Conservation (phyloP, 2,797 vertebrate genomes). For the Synaphobranchus kaupii region DNA sequence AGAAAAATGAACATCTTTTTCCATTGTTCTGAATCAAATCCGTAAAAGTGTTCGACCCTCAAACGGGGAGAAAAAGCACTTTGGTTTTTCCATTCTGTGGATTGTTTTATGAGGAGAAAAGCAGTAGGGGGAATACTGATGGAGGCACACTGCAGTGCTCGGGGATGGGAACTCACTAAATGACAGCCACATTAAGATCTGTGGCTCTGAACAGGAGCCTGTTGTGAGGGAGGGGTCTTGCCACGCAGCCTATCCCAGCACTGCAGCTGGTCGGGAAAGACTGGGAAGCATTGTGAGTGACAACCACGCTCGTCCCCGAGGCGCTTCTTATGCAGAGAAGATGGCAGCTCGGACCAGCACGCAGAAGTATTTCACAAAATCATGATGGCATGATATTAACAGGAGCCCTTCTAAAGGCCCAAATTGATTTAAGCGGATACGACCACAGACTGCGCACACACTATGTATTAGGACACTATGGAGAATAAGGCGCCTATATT, state of each 20-base stretch:
- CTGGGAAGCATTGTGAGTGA: slow-evolving; percentile 48
- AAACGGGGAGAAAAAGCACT: not conserved
- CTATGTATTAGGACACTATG: not conserved
- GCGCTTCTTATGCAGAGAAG: slow-evolving; percentile 35
- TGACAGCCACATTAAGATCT: slow-evolving; percentile 34
- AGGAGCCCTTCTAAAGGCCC: not conserved
- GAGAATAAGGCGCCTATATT: not conserved
- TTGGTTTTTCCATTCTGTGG: not conserved
- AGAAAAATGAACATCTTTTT: not conserved
- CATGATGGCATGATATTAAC: not conserved
- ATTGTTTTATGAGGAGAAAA: slow-evolving; percentile 8
- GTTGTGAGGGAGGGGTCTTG: slow-evolving; percentile 48
- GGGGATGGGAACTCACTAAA: slow-evolving; percentile 32
- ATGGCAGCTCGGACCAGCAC: slow-evolving; percentile 43
- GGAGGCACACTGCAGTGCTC: slow-evolving; percentile 11
- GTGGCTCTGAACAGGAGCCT: slow-evolving; percentile 55
- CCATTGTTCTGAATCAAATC: not conserved
- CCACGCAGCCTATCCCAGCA: slow-evolving; percentile 35
- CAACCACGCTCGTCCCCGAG: slow-evolving; percentile 25
- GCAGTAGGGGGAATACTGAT: not conserved
- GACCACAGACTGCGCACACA: not conserved
- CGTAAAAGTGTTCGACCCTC: not conserved
- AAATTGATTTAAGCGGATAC: not conserved
- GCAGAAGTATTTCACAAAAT: slow-evolving; percentile 53
- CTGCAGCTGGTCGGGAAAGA: slow-evolving; percentile 58